Conservation (phyloP, 2,888 invertebrate species). For the Melangyna quadrimaculata region DNA sequence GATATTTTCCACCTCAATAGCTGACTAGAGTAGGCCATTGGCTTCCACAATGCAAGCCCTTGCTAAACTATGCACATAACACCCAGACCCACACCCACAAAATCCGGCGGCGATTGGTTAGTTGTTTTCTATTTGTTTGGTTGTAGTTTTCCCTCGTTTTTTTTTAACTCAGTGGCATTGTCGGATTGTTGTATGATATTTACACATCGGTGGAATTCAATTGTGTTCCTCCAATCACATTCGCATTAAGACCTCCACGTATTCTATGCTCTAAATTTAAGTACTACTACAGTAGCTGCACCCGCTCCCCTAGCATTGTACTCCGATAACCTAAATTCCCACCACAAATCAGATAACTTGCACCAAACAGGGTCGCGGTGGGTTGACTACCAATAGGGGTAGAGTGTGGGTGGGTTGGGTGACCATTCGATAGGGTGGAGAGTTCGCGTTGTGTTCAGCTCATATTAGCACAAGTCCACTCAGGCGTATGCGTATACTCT, state of each 20-base stretch:
- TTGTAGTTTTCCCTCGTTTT: neutral
- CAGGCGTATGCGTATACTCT: conserved; percentile 68
- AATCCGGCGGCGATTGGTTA: neutral
- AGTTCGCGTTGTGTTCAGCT: neutral
- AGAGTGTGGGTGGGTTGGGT: too few species aligned
- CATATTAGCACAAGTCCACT: conserved; percentile 40
- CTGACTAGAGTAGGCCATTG: conserved; percentile 65
- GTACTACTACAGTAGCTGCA: conserved; percentile 50
- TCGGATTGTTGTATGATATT: conserved; percentile 61
- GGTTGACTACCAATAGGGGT: conserved; percentile 3
- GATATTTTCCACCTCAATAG: conserved; percentile 54
- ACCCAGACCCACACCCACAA: neutral
- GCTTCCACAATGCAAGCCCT: conserved; percentile 32
- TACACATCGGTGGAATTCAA: conserved; percentile 60
- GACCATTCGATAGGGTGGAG: neutral
- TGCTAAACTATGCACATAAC: neutral
- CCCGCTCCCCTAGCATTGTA: conserved; percentile 33
- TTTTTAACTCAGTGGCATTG: conserved; percentile 41
- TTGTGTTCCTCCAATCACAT: conserved; percentile 67
- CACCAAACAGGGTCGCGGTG: conserved; percentile 47
- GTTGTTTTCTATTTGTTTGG: conserved; percentile 9
- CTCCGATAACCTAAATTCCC: conserved; percentile 65
- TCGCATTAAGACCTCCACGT: conserved; percentile 62
- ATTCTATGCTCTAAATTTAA: conserved; percentile 58
- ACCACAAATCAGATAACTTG: conserved; percentile 68